Conservation (phyloP, 2,113 vertebrate species). For the Furnarius figulus region DNA sequence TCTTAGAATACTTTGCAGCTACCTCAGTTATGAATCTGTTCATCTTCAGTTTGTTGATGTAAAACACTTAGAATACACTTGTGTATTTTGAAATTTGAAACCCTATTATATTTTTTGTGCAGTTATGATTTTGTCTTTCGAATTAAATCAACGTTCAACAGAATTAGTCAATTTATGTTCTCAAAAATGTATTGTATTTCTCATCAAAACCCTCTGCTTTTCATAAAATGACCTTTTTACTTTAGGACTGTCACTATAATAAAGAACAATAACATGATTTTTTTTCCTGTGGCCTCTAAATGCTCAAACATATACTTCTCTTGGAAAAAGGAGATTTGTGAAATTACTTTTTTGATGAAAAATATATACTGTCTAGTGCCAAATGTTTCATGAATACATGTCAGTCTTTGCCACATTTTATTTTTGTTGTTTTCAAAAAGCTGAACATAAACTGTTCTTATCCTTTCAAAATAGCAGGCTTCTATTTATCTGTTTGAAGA, state of each 20-base stretch:
- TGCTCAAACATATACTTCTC: neutral
- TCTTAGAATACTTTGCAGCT: neutral
- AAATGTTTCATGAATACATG: neutral
- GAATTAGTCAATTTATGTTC: neutral
- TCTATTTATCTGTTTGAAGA: neutral
- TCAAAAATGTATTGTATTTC: neutral
- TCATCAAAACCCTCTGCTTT: neutral
- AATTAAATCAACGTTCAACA: neutral
- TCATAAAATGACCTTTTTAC: neutral
- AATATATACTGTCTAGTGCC: neutral
- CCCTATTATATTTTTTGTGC: neutral
- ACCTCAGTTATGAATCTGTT: neutral
- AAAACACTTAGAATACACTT: neutral
- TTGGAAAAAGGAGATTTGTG: neutral
- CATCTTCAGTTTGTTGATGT: neutral
- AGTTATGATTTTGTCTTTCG: neutral
- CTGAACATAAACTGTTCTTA: neutral
- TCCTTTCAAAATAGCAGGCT: neutral
- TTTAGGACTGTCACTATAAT: neutral
- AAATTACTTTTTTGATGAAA: conserved; percentile 7
- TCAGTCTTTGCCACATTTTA: neutral
- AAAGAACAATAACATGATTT: neutral
- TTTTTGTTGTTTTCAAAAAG: neutral
- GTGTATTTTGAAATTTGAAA: neutral
- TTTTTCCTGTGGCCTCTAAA: neutral